Evolutionary conservation across 1,140 invertebrate genomes (phyloP).

Genomic region (Drosophila truncata): DNA sequence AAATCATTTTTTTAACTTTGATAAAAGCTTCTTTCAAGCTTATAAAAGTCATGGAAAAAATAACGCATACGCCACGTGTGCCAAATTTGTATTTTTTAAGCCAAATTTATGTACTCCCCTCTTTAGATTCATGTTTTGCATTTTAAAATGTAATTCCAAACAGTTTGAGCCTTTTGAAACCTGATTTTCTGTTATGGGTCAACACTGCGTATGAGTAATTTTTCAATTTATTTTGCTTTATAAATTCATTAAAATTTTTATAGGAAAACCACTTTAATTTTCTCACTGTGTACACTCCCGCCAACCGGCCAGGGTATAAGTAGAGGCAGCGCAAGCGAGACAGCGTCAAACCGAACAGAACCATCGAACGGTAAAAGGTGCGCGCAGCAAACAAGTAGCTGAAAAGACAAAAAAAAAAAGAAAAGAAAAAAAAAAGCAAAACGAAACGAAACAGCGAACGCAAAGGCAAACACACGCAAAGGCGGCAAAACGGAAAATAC

Average conservation of each 20-base stretch:
- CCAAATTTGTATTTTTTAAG: neutral
- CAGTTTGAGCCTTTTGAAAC: neutral
- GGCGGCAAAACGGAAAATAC: slow-evolving; percentile 43
- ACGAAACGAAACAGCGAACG: slow-evolving; percentile 14
- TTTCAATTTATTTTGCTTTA: neutral
- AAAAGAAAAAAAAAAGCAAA: slow-evolving; percentile 32
- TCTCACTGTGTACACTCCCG: slow-evolving; percentile 17
- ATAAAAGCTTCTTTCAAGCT: neutral
- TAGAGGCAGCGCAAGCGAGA: slow-evolving; percentile 19
- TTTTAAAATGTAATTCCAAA: neutral
- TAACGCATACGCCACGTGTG: neutral
- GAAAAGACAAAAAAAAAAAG: neutral
- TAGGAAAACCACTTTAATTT: neutral
- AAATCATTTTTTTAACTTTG: neutral
- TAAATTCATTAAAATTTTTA: too few species aligned
- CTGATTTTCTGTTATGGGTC: rapidly evolving
- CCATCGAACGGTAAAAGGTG: slow-evolving; percentile 57
- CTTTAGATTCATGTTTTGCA: too few species aligned
- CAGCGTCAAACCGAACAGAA: slow-evolving; percentile 40
- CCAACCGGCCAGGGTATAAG: slow-evolving; percentile 40
- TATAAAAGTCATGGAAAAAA: neutral
- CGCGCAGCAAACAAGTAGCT: slow-evolving; percentile 8
- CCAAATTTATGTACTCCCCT: too few species aligned
- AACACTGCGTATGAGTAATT: slow-evolving; percentile 17
- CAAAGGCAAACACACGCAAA: slow-evolving; percentile 17